Base-by-base conservation (phyloP, 2,797 vertebrate species). In the Neosilurus hyrtlii region DNA sequence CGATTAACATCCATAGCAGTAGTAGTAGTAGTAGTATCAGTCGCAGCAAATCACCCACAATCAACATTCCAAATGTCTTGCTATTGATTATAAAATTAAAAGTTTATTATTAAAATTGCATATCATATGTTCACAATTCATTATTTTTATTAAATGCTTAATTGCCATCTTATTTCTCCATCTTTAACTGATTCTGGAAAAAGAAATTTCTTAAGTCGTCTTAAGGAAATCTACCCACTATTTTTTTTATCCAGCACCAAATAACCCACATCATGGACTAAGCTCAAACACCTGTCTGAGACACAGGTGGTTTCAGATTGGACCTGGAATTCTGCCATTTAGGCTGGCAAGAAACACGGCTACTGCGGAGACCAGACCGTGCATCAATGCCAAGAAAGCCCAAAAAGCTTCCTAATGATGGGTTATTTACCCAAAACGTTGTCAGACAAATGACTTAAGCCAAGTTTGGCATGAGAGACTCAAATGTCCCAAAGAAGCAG, bases 401-500 rank as follows among this genome's bases (percentile, higher is more conserved):
- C 51, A 18, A 24, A 59, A 77, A 52, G 66, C 74, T 61, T 43
- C 35, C 56, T 70, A n/a, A n/a, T 43, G 37, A 70, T 62, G 37
- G 37, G 61, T 52, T 70, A 26, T 70, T 51, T 61, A 70, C 74
- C 9, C 61, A 12, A 78, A 78, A 78, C 20, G 30, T 67, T 67
- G 78, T 68, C 16, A 62, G 54, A 72, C 67, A 81, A 71, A 81
- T 51, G 15, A 30, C 12, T 78, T 78, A 78, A 78, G 76, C 75
- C 2, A 15, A 12, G n/a, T 51, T 24, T 78, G 61, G 61, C 76
- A 65, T 11, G 18, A 0, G 0, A 22, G n/a, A n/a, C 4, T 11
- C 54, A 22, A 3, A 37, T 56, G 51, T 43, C 22, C 12, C 16
- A 22, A 63, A 78, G 59, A 52, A 78, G 73, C 2, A 18, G 30